A percentile compares a stretch with the other conserved stretches of the same genome.
These are phyloP conservation scores for Lapara coniferarum DNA, from an alignment of 2,888 invertebrate species.

Conservation along the genomic window DNA sequence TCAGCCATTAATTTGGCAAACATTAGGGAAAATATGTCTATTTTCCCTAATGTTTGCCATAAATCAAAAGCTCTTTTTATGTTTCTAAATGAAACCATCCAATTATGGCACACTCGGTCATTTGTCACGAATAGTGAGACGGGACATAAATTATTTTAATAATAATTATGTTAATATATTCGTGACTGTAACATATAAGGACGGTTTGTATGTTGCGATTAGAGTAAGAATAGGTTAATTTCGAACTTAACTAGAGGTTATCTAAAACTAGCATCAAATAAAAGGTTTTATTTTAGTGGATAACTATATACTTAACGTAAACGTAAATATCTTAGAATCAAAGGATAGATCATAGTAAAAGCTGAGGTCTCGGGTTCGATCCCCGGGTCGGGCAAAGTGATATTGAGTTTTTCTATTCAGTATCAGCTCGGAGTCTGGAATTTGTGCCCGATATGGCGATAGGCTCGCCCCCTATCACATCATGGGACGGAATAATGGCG, in stretches of 20 bases:
- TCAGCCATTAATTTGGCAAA: no score
- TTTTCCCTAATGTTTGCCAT: conserved; percentile 7
- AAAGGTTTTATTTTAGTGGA: background rate
- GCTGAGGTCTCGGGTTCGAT: no score
- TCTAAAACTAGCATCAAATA: background rate
- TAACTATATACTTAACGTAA: background rate
- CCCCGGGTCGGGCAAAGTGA: no score
- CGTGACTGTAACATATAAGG: conserved; percentile 40
- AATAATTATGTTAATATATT: conserved; percentile 40
- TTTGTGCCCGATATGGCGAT: no score
- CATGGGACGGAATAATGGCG: no score
- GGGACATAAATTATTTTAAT: conserved; percentile 33
- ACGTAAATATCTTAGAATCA: no score
- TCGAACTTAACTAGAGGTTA: background rate
- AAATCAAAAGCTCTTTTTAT: conserved; percentile 25
- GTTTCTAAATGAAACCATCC: conserved; percentile 23
- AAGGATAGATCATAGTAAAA: no score
- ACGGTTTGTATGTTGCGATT: conserved; percentile 11
- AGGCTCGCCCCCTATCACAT: no score
- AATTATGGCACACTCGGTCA: conserved; percentile 31
- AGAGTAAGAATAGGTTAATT: conserved; percentile 8
- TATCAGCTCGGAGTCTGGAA: no score
- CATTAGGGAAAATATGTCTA: no score
- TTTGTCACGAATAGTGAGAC: conserved; percentile 40
- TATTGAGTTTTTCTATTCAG: no score